Conservation (phyloP, 2,888 invertebrate species). For the Plagodis dolabraria region DNA sequence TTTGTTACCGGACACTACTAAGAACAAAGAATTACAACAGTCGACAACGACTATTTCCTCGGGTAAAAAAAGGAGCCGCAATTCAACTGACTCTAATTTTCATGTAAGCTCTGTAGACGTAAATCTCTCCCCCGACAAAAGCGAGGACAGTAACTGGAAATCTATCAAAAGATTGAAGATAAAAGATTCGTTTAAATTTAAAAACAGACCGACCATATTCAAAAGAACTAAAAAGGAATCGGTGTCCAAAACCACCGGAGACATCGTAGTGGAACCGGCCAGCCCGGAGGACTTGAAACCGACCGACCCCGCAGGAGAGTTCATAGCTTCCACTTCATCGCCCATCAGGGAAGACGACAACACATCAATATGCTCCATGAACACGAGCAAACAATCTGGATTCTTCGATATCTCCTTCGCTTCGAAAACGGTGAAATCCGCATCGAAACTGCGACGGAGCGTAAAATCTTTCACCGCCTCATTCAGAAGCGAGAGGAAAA, state of each 20-base stretch:
- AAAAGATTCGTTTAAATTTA: conserved; percentile 81
- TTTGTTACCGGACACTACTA: conserved; percentile 64
- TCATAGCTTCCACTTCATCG: conserved; percentile 75
- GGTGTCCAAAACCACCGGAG: conserved; percentile 68
- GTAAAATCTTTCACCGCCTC: conserved; percentile 83
- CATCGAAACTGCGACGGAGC: conserved; percentile 76
- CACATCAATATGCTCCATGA: conserved; percentile 75
- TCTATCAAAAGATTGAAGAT: conserved; percentile 81
- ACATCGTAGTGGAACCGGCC: conserved; percentile 73
- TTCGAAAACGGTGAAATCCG: conserved; percentile 78
- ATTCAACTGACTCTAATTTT: conserved; percentile 79
- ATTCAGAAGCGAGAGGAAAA: conserved; percentile 79
- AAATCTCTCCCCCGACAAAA: conserved; percentile 73
- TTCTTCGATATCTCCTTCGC: conserved; percentile 81
- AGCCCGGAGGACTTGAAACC: conserved; percentile 74
- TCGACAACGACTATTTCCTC: conserved; percentile 79
- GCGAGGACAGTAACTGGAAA: conserved; percentile 80
- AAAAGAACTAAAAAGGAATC: conserved; percentile 77
- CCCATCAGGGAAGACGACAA: conserved; percentile 79
- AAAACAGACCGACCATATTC: conserved; percentile 78
- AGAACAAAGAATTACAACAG: conserved; percentile 69
- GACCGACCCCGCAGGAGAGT: conserved; percentile 76
- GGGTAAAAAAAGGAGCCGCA: conserved; percentile 78
- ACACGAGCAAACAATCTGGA: conserved; percentile 79
- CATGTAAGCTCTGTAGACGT: conserved; percentile 71